A percentile compares a stretch with the other conserved stretches of the same genome.
phyloP scores from a whole-genome alignment of 2,797 vertebrate species.

The Chloroceryle inda region DNA sequence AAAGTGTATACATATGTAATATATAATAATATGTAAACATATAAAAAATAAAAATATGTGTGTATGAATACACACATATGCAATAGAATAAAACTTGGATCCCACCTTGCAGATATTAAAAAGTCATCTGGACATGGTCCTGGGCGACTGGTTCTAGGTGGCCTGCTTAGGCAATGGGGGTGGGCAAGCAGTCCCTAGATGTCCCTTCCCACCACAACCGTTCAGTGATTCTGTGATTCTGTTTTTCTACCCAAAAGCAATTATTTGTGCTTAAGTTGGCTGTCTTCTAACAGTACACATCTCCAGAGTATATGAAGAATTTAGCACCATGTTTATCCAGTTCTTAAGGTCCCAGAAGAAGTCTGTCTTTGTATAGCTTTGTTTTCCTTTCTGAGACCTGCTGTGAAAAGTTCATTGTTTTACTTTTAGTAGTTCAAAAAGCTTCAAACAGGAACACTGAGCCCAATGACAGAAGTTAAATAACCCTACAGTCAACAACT shows the following conservation, averaged over 20 bases:
- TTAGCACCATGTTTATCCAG: not conserved
- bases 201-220: not conserved
- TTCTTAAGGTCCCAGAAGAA: not conserved
- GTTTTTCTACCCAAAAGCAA: not conserved
- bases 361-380: not conserved
- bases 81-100: not conserved
- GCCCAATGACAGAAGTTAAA: conserved; percentile 7
- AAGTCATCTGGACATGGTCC: not conserved
- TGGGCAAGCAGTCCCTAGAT: not conserved
- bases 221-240: not conserved
- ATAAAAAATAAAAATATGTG: not conserved
- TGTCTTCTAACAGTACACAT: not conserved
- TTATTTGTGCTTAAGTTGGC: not conserved
- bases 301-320: not conserved
- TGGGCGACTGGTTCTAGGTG: not conserved
- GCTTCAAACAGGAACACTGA: not conserved
- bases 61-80: not conserved
- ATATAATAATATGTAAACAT: not conserved
- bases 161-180: not conserved
- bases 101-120: not conserved
- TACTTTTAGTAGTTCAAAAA: not conserved
- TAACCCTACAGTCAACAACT: not conserved
- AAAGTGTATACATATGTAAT: not conserved
- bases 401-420: conserved; percentile 15
- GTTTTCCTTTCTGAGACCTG: not conserved